These are phyloP conservation scores for Platysteira castanea DNA, from an alignment of 2,113 vertebrate genomes.

Conservation along the genomic window DNA sequence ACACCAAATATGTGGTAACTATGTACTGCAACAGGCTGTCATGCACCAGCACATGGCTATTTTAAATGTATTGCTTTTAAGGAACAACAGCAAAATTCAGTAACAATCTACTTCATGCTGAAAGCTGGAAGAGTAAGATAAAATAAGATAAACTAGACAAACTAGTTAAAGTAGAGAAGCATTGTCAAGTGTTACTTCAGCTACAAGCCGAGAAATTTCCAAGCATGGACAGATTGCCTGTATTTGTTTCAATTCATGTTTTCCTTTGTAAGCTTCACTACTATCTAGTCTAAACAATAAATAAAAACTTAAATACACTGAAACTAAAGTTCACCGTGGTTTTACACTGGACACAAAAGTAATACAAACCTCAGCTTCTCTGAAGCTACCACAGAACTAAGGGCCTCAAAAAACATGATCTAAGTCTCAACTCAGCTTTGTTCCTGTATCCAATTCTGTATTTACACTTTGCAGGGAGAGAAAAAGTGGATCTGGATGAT, in stretches of 20 bases:
- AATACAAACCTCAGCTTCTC: not conserved
- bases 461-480: not conserved
- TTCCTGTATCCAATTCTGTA: not conserved
- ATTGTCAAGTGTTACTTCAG: not conserved
- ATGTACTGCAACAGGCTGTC: not conserved
- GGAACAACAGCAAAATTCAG: not conserved
- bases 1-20: not conserved
- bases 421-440: not conserved
- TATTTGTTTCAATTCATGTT: not conserved
- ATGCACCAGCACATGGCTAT: not conserved
- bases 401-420: rapidly evolving
- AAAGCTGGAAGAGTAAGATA: not conserved
- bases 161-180: not conserved
- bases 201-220: not conserved
- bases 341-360: not conserved
- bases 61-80: not conserved
- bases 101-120: not conserved
- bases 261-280: not conserved
- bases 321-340: not conserved
- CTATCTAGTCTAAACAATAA: not conserved
- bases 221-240: rapidly evolving
- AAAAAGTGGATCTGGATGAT: not conserved
- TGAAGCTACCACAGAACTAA: not conserved
- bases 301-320: not conserved
- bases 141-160: not conserved